These are phyloP conservation scores for Rhinoptilus africanus DNA, from an alignment of 2,113 vertebrate genomes.

Conservation along the genomic window DNA sequence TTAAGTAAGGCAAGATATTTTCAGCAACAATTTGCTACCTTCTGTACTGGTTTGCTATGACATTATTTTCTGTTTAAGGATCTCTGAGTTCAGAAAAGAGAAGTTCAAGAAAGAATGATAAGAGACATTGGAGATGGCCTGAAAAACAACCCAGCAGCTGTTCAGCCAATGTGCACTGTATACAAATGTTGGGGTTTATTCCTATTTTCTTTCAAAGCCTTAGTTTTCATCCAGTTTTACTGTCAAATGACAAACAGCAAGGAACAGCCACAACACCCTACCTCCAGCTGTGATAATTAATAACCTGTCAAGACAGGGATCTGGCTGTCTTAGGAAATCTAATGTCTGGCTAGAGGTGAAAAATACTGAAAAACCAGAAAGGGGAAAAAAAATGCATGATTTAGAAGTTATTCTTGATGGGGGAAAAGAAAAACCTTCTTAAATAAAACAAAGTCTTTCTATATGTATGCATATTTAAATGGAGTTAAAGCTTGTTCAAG, in stretches of 20 bases:
- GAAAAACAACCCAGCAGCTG: constrained; percentile 50
- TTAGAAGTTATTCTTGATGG: background rate
- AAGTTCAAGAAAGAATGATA: constrained; percentile 2
- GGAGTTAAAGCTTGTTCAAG: background rate
- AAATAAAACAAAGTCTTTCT: background rate
- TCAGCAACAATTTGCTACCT: background rate
- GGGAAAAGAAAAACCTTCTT: background rate
- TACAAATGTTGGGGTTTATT: constrained; percentile 35
- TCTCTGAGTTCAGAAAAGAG: background rate
- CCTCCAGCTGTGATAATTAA: constrained; percentile 70
- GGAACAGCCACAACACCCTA: constrained; percentile 9
- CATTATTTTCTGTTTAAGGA: constrained; percentile 2
- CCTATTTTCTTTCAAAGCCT: constrained; percentile 20
- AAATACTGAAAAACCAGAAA: background rate
- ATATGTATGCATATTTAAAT: background rate
- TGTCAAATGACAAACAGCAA: constrained; percentile 46
- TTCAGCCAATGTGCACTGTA: constrained; percentile 22
- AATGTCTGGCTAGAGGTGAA: constrained; percentile 35
- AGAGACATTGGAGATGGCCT: background rate
- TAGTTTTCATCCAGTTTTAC: constrained; percentile 26
- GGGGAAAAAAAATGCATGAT: background rate
- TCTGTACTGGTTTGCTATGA: background rate
- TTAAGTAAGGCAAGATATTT: background rate
- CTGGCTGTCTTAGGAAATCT: constrained; percentile 25
- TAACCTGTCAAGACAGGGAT: constrained; percentile 55